phyloP scores from a whole-genome alignment of 1,140 invertebrate species.

The Amyelois transitella region DNA sequence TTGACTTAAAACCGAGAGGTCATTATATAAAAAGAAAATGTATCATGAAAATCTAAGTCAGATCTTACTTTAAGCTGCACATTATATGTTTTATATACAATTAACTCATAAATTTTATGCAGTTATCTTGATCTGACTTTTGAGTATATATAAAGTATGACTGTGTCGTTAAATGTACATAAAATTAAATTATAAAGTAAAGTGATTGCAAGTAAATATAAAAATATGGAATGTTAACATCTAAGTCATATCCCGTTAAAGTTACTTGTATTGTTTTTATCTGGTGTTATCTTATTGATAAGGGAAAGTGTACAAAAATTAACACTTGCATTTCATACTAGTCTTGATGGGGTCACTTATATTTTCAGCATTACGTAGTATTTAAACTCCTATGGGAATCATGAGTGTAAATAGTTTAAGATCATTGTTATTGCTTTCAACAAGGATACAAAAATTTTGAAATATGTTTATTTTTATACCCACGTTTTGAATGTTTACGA shows the following conservation, averaged over 20 bases:
- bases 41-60: no score
- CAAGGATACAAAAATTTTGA: conserved; percentile 41
- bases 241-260: conserved; percentile 69
- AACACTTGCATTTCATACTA: conserved; percentile 70
- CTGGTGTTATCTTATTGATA: conserved; percentile 69
- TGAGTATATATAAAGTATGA: no score
- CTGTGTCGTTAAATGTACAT: conserved; percentile 11
- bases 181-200: conserved; percentile 16
- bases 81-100: no score
- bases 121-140: no score
- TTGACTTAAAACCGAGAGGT: no score
- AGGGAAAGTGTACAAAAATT: conserved; percentile 69
- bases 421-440: conserved; percentile 40
- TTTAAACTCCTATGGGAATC: conserved; percentile 11
- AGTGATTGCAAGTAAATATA: conserved; percentile 12
- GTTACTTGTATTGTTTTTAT: conserved; percentile 61
- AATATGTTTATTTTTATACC: conserved; percentile 67
- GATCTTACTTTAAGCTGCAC: no score
- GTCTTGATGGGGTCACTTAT: conserved; percentile 61
- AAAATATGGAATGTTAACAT: conserved; percentile 34
- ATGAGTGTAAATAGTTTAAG: conserved; percentile 25
- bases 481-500: conserved; percentile 60
- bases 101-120: no score
- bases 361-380: conserved; percentile 10
- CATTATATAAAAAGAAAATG: no score